Evolutionary conservation across 1,140 invertebrate genomes (phyloP), one percentile per base, ranked within the genome.

Genomic region (Zaprionus taronus): DNA sequence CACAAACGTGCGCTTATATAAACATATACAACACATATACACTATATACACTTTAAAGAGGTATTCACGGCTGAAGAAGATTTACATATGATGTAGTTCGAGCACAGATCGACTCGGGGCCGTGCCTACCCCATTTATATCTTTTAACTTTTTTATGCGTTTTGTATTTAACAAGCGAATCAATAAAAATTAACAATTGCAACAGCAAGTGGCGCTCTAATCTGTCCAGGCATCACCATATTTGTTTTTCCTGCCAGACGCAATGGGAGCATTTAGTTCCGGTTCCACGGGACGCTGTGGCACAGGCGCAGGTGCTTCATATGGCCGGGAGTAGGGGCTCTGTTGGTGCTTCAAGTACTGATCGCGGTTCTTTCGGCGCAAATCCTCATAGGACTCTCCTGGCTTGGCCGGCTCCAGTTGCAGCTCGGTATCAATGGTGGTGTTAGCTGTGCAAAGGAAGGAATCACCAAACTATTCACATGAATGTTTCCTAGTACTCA

Each of bases 351-450:
- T 93, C 36, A 93, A 83, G 85, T 94, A 95, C 38, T 95, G 94
- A 38, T 95, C 94, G 5, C 95, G 91, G 91, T 95, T 95, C 80
- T 93, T 93, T 34, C 91, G 93, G 55, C 95, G 93, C 24, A 95
- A 82, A 69, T 95, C 94, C 63, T 95, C 95, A 81, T 95, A 95
- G 53, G 93, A 93, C 31, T 93, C 93, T 2, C 93, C 82, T 5
- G 80, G 80, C 62, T 93, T 93, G 9, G 83, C 83, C 11, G 89
- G 65, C 36, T 87, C 80, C 28, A 89, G 38, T 4, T 91, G 83
- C 51, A 93, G 44, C 5, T 93, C 86, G 0, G 90, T 77, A 47
- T 92, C 91, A 49, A 80, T 44, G 6, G 79, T 41, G 12, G 15
- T 63, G 20, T 68, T 55, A 64, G 69, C 77, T 79, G 24, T 15